Evolutionary conservation across 2,888 invertebrate species (phyloP).

Genomic region (Spatulosminthurus flaviceps): DNA sequence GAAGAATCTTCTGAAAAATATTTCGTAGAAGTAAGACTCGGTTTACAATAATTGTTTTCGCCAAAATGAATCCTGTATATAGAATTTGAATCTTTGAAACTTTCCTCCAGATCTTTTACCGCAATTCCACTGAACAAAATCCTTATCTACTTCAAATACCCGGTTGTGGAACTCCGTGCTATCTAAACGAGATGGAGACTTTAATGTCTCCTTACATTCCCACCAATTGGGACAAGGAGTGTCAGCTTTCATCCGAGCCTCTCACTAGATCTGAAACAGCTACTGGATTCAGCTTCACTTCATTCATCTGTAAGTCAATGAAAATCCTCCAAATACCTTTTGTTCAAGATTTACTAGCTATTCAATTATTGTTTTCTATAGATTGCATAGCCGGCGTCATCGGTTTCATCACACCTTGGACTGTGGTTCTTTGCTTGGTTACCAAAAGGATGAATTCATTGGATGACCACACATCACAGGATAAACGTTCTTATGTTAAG

Average conservation of each 20-base stretch:
- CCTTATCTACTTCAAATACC: conserved; percentile 73
- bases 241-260: conserved; percentile 65
- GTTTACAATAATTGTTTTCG: background rate
- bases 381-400: background rate
- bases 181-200: conserved; percentile 70
- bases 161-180: conserved; percentile 74
- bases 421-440: background rate
- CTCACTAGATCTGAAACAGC: no score
- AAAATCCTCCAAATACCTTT: background rate
- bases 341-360: background rate
- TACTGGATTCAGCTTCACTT: background rate
- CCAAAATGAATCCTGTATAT: no score
- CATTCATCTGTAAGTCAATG: background rate
- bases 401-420: background rate
- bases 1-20: conserved; percentile 67
- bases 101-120: conserved; percentile 74
- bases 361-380: background rate
- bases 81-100: conserved; percentile 46
- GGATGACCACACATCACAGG: no score
- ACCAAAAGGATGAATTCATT: background rate
- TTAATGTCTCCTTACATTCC: conserved; percentile 73
- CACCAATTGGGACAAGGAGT: conserved; percentile 75
- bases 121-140: conserved; percentile 66
- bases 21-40: conserved; percentile 65
- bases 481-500: no score